These are phyloP conservation scores for Aricia agestis DNA, from an alignment of 1,140 invertebrate species.

Conservation along the genomic window DNA sequence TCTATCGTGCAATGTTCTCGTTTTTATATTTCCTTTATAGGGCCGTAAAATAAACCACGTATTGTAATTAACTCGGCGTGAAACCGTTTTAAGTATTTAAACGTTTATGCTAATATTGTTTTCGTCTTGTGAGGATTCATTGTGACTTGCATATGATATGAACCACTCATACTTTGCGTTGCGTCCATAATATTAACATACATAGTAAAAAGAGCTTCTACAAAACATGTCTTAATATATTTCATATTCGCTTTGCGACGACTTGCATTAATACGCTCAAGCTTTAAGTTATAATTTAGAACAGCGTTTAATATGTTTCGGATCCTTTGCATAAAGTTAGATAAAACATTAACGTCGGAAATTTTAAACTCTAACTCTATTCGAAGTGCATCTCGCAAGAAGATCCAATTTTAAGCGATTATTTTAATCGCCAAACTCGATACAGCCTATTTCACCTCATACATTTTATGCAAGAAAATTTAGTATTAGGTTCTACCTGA, in stretches of 20 bases:
- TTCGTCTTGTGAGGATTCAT: neutral
- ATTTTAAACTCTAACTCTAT: neutral
- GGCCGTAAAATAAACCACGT: conserved; percentile 45
- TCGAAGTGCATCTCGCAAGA: neutral
- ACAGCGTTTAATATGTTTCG: neutral
- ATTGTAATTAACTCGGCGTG: conserved; percentile 50
- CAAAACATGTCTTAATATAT: neutral
- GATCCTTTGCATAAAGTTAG: neutral
- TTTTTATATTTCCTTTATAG: conserved; percentile 44
- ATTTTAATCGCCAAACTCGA: conserved; percentile 11
- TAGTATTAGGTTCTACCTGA: conserved; percentile 32
- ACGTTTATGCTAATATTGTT: conserved; percentile 6
- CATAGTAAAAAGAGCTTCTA: neutral
- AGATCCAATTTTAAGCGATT: conserved; percentile 1
- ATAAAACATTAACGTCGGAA: neutral
- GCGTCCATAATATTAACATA: neutral
- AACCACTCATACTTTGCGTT: neutral
- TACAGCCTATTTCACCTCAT: conserved; percentile 15
- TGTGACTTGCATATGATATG: neutral
- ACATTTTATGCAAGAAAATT: conserved; percentile 29
- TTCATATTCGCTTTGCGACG: neutral
- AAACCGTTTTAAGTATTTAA: conserved; percentile 31
- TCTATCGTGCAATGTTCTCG: conserved; percentile 50
- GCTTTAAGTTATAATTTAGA: neutral
- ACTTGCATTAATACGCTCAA: neutral